Evolutionary conservation across 2,888 invertebrate species (phyloP), one percentile per base, ranked within the genome.

Genomic region (Amphimallon solstitiale): DNA sequence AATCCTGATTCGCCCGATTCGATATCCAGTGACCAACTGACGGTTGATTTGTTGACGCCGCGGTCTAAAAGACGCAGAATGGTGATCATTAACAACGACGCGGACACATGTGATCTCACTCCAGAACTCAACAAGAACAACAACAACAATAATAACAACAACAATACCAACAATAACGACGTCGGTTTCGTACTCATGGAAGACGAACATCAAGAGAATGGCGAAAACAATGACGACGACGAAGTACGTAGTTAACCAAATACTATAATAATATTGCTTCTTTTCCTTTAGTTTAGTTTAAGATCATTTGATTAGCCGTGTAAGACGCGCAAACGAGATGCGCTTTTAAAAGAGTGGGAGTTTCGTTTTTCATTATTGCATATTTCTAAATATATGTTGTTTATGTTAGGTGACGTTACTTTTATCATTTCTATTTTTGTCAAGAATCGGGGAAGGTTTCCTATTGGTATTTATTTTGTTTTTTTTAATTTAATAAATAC

Each of bases 151-250:
- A 77, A 73, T 65, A 80, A 79, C 65, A 78, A 77, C 61, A 72
- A 67, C 14, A 74, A 73, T 48, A 75, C 68, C 62, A 82, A 80
- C 75, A 83, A 80, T 72, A 82, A 82, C 71, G 84, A 84, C 70
- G 84, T 84, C n/a, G 78, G 80, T 9, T 84, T 84, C 72, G 83
- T 84, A 48, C 77, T 85, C 66, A 82, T 84, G 78, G 82, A 83
- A 46, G 81, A 81, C 15, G 80, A 81, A 23, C 74, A 74, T 54
- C 74, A 71, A 46, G 77, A 79, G 66, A 79, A 79, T 40, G 66
- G 66, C 34, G 66, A 66, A 15, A 51, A 35, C 19, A 63, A 66
- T 15, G 65, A 65, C 21, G 66, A 66, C 40, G 66, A 66, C 17
- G 66, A 66, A 34, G 66, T 66, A 56, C 23, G 56, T 56, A 56